Evolutionary conservation across 2,797 vertebrate genomes (phyloP), one percentile per base, ranked within the genome.

Genomic region (Eleutherodactylus coqui): DNA sequence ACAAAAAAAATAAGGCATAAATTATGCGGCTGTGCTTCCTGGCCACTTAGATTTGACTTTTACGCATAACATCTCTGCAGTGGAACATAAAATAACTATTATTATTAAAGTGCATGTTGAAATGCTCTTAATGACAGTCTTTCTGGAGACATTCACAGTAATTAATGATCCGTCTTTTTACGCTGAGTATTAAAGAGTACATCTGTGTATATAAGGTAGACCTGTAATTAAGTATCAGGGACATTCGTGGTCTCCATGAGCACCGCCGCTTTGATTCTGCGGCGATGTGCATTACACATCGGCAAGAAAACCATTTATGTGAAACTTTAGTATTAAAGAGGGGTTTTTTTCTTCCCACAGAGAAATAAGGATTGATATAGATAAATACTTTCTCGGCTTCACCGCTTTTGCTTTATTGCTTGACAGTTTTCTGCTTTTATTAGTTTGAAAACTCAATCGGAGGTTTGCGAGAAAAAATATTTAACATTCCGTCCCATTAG

Each of bases 351-450:
- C 70, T 78, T 51, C n/a, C 62, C 43, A 47, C 17, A 32, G 13
- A 70, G 79, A 82, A 70, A 82, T 64, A 82, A 51, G 34, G 29
- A 69, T 81, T 69, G 79, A 51, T 47, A 34, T 24, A 80, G 51
- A 69, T 82, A 70, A 53, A 70, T 47, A 84, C 17, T 75, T 60
- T 76, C 38, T 14, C 21, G 32, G 7, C 77, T 73, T 27, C 5
- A 45, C 32, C 17, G 41, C 32, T 55, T 73, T 80, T 70, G 73
- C n/a, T 86, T 82, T 86, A 76, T 86, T 82, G 29, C 84, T 21
- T 53, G 41, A n/a, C 53, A n/a, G 21, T 76, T 81, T 72, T 81
- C 38, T 49, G 8, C n/a, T 67, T 47, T 41, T 79, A 51, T n/a
- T 67, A 64, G 17, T 36, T 84, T 51, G 53, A 36, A 55, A 85